Evolutionary conservation across 1,140 invertebrate species (phyloP), one percentile per base, ranked within the genome.

Genomic region (Vanessa tameamea): DNA sequence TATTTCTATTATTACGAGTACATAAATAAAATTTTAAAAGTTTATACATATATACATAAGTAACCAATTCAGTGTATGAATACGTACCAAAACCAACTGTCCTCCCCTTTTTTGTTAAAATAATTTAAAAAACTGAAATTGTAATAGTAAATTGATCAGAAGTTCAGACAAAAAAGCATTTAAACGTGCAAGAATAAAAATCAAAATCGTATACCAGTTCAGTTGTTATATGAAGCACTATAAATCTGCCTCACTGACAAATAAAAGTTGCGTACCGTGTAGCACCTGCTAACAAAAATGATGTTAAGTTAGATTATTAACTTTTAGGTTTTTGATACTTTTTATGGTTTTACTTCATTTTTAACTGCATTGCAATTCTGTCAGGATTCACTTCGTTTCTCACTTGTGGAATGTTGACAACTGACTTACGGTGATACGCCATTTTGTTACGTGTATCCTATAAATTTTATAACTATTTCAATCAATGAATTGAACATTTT

Each of bases 271-370:
- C 37, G 37, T 43, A 43, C 37, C 37, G 53, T 23, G 53, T 20
- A 53, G 20, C 53, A 57, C 20, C 53, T 57, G 53, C 53, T 57
- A 57, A 23, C 53, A 23, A 23, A 20, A 23, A 20, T 57, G 16
- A 16, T 23, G 51, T 55, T 55, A 55, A 57, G 20, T 23, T n/a
- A 20, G 53, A 23, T 57, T 57, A 57, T 57, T 57, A 57, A 57
- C 23, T 57, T 57, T 26, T 2, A 57, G 16, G 12, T 16, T 20
- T 57, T 16, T 14, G 13, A 50, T 57, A 20, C 53, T 57, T 57
- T 16, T 26, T 16, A 26, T 12, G 16, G 23, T 3, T 57, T 57
- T 57, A 57, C 2, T 23, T 12, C 9, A 6, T 23, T 13, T 23
- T 16, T 53, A 53, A 9, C n/a, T 53, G 15, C 9, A 43, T 3